These are phyloP conservation scores for Thalpophila matura DNA, from an alignment of 2,888 invertebrate genomes.

Conservation along the genomic window DNA sequence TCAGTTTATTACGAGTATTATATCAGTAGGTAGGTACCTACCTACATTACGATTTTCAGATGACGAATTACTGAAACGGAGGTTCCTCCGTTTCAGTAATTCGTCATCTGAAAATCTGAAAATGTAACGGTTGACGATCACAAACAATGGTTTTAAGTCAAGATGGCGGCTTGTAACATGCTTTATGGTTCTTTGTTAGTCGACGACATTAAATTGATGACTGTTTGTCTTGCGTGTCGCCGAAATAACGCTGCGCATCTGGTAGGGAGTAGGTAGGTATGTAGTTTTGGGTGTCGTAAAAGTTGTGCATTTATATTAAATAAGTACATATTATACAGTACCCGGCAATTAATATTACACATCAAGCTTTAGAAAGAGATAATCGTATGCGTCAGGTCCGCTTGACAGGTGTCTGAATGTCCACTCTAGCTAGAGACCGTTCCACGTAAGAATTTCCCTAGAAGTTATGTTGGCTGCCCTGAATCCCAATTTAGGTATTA, in stretches of 20 bases:
- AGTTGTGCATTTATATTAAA: neutral
- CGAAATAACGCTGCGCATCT: constrained; percentile 45
- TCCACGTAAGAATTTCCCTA: too few relatives aligned
- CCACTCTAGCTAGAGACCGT: too few relatives aligned
- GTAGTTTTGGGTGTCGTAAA: constrained; percentile 2
- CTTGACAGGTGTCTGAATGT: too few relatives aligned
- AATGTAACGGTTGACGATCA: constrained; percentile 52
- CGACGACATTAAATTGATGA: constrained; percentile 39
- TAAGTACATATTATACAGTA: too few relatives aligned
- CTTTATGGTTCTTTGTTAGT: constrained; percentile 61
- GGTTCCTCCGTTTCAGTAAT: constrained; percentile 9
- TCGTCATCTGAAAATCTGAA: constrained; percentile 37
- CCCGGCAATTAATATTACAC: too few relatives aligned
- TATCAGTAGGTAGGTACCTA: too few relatives aligned
- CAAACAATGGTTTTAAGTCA: constrained; percentile 53
- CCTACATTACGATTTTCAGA: too few relatives aligned
- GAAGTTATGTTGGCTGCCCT: too few relatives aligned
- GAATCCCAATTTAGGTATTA: too few relatives aligned
- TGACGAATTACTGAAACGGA: constrained; percentile 26
- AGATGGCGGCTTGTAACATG: constrained; percentile 46
- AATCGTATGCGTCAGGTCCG: too few relatives aligned
- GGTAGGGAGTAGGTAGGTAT: constrained; percentile 1
- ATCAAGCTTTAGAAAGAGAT: too few relatives aligned
- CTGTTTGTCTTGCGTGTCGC: constrained; percentile 45
- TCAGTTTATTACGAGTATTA: too few relatives aligned